Base-by-base conservation (phyloP, 2,888 invertebrate species). In the Tenthredo distinguenda region DNA sequence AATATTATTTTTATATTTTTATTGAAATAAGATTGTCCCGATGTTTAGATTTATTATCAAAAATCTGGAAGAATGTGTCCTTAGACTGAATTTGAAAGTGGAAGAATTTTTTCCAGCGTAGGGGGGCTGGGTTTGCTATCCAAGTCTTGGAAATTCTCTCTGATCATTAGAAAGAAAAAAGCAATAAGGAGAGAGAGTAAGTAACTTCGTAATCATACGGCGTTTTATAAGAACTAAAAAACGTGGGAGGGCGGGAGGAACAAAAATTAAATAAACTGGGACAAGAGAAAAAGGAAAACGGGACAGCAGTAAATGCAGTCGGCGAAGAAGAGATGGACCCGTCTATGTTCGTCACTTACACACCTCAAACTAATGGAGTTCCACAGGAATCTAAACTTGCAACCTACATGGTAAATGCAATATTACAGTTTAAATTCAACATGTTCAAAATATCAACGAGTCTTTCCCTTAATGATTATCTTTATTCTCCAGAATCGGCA, bases 321-420 rank as follows among this genome's bases (percentile, higher is more conserved):
- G 89, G 87, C 88, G 91, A 90, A 89, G 90, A 89, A 91, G 90
- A 91, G 89, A 97, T 97, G 97, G 97, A 97, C 95, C 96, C 96
- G 88, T 92, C 93, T 87, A 95, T 97, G 93, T 96, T 96, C 92
- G 96, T 96, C 91, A 94, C 95, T 87, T 96, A 96, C 93, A 95
- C 96, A 86, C 95, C 96, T 87, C 94, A 94, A 90, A 95, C 96
- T 86, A 95, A 96, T 94, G 97, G 97, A 91, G 95, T 97, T 90
- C 97, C 97, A 77, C 96, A 97, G 93, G 97, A 97, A 94, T 97
- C 97, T 87, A 97, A 97, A 94, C 94, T 97, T 92, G 97, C 96
- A 86, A 97, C 97, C 87, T 97, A 97, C 93, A 97, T 97, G 97
- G 97, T 97, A 94, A 12, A 15, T 77, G 9, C 12, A 26, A 47